A percentile compares a stretch with the other conserved stretches of the same genome.
Conservation (phyloP, 2,888 invertebrate genomes). For the Latrodectus hesperus region DNA sequence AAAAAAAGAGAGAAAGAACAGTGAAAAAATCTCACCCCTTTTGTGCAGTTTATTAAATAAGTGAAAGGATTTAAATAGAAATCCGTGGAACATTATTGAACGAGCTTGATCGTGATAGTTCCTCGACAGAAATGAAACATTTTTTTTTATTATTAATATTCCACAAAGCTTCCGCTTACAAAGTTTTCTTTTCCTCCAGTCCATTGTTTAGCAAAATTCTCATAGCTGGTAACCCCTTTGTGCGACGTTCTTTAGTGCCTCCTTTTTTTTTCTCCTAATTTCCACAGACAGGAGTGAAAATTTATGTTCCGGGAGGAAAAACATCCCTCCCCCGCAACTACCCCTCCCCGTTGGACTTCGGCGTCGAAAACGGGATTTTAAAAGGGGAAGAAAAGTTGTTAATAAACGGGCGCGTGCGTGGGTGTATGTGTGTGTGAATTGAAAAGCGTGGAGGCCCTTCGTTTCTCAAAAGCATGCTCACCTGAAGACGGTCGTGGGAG, state of each 20-base stretch:
- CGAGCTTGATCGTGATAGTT: constrained; percentile 1
- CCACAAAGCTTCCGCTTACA: not conserved
- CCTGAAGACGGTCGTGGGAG: not conserved
- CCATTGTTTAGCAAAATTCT: constrained; percentile 2
- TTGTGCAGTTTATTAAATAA: not conserved
- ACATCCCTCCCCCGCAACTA: not conserved
- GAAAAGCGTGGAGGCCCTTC: not conserved
- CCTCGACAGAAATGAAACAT: not conserved
- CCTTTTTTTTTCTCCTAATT: not conserved
- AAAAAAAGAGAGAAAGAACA: too few species aligned
- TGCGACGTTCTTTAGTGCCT: not conserved
- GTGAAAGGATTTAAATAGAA: constrained; percentile 45
- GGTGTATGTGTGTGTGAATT: not conserved
- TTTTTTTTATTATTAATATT: too few species aligned
- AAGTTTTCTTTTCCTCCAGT: not conserved
- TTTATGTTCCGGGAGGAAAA: constrained; percentile 36
- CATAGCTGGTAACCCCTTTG: not conserved
- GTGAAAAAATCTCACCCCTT: too few species aligned
- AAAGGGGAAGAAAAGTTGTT: constrained; percentile 52
- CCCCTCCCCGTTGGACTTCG: not conserved
- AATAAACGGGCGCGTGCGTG: constrained; percentile 21
- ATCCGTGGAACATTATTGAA: constrained; percentile 50
- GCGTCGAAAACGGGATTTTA: constrained; percentile 36
- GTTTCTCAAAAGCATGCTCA: not conserved
- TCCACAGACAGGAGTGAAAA: constrained; percentile 39